Conservation (phyloP, 2,113 vertebrate genomes). For the Edolisoma coerulescens region DNA sequence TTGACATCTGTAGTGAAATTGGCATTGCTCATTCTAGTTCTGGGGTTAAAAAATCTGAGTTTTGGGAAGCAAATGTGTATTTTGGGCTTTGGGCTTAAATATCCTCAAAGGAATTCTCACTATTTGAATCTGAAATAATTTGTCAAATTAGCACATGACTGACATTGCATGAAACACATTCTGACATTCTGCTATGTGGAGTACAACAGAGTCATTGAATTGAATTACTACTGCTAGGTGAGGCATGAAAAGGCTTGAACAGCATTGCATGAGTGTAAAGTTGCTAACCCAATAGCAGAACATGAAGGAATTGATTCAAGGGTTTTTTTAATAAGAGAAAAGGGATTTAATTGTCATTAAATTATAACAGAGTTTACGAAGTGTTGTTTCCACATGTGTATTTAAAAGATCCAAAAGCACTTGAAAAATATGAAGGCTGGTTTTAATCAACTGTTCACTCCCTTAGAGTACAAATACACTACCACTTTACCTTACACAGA, state of each 20-base stretch:
- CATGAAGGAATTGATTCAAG: constrained; percentile 20
- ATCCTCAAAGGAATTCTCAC: constrained; percentile 53
- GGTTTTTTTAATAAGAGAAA: neutral
- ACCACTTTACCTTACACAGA: neutral
- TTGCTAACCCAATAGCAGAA: neutral
- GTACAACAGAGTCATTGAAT: constrained; percentile 62
- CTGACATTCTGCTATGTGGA: constrained; percentile 31
- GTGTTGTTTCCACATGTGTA: neutral
- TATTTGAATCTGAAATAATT: constrained; percentile 64
- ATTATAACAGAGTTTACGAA: neutral
- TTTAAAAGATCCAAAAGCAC: neutral
- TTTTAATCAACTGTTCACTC: neutral
- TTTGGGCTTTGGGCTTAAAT: constrained; percentile 30
- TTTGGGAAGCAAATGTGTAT: constrained; percentile 11
- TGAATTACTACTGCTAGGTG: constrained; percentile 61
- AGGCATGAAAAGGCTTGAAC: constrained; percentile 47
- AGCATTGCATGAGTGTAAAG: constrained; percentile 3
- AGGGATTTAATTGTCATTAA: neutral
- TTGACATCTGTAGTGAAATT: neutral
- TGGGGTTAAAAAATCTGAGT: constrained; percentile 12
- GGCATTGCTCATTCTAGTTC: neutral
- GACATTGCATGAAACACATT: constrained; percentile 54
- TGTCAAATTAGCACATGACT: constrained; percentile 65
- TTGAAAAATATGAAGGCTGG: neutral
- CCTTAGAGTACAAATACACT: neutral